A percentile compares a stretch with the other conserved stretches of the same genome.
phyloP scores from a whole-genome alignment of 2,888 invertebrate species.

The Eupithecia tripunctaria region DNA sequence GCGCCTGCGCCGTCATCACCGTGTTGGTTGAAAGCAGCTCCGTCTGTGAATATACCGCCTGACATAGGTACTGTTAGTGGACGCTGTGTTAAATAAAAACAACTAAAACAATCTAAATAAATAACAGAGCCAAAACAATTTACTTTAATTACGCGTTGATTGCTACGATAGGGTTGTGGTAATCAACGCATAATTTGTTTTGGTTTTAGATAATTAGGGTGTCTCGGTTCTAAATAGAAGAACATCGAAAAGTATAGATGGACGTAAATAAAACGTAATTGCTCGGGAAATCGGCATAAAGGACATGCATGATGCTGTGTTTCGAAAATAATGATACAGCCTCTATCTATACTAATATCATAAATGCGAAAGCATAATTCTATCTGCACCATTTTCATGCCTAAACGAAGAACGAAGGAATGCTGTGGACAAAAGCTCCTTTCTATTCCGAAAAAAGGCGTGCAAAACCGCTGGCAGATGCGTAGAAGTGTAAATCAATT shows the following conservation, averaged over 20 bases:
- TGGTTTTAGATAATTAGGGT: not conserved
- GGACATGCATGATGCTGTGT: not conserved
- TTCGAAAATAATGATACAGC: not conserved
- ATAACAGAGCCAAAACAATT: not conserved
- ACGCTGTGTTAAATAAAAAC: not conserved
- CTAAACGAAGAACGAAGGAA: not conserved
- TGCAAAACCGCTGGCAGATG: not conserved
- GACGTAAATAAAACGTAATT: not conserved
- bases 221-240: not conserved
- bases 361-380: not conserved
- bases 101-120: not conserved
- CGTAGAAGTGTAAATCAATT: not conserved
- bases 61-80: constrained; percentile 55
- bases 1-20: constrained; percentile 67
- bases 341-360: not conserved
- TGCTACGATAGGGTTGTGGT: not conserved
- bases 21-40: constrained; percentile 67
- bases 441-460: not conserved
- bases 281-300: not conserved
- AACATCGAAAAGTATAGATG: not conserved
- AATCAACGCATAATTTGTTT: not conserved
- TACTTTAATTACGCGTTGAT: too few species aligned
- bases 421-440: not conserved
- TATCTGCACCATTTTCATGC: not conserved
- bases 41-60: constrained; percentile 79